Conservation (phyloP, 2,888 invertebrate species). For the Venusia cambrica region DNA sequence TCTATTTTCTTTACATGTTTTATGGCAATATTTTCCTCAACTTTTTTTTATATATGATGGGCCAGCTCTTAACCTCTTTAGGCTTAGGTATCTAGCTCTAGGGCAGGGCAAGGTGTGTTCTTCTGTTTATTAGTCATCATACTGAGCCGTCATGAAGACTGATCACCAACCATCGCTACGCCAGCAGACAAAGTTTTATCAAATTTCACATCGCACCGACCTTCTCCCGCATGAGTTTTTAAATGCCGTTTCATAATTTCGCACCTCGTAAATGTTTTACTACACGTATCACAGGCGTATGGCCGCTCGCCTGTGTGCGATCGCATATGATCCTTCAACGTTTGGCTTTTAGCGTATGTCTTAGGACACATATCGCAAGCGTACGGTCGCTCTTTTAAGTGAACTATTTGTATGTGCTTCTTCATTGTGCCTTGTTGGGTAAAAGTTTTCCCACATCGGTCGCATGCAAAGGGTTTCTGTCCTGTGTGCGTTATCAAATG, state of each 20-base stretch:
- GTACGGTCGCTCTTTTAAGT: conserved; percentile 13
- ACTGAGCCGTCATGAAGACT: not conserved
- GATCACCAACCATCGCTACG: not conserved
- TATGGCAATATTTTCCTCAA: too few species aligned
- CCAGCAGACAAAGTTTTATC: not conserved
- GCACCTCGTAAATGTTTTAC: conserved; percentile 9
- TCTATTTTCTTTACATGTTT: too few species aligned
- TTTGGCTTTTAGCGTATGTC: conserved; percentile 13
- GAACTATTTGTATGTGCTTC: conserved; percentile 18
- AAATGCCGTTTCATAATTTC: conserved; percentile 16
- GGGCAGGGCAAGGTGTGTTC: too few species aligned
- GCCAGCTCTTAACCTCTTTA: too few species aligned
- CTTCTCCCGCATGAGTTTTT: conserved; percentile 10
- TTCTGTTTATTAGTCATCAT: too few species aligned
- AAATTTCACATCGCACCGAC: not conserved
- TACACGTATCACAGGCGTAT: conserved; percentile 11
- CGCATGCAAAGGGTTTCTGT: conserved; percentile 12
- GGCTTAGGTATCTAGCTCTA: too few species aligned
- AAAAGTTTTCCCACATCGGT: conserved; percentile 15
- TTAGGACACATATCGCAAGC: conserved; percentile 19
- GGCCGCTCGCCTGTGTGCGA: conserved; percentile 19
- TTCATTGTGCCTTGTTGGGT: conserved; percentile 21
- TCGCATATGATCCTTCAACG: conserved; percentile 12
- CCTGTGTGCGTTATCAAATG: conserved; percentile 18
- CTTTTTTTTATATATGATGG: too few species aligned